Evolutionary conservation across 2,888 invertebrate species (phyloP).

Genomic region (Neocrepidodera transversa): DNA sequence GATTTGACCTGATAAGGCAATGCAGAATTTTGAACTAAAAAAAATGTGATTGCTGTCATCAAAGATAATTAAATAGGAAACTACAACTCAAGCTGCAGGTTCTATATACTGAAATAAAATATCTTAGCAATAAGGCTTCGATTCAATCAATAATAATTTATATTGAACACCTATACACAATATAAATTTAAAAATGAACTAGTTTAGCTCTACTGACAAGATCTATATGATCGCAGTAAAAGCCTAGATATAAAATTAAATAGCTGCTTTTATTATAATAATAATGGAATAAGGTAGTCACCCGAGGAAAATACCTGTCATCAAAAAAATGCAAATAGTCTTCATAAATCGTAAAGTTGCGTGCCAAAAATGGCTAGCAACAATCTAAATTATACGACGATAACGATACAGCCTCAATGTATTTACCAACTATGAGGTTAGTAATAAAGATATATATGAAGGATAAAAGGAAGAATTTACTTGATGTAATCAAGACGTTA

Average conservation of each 20-base stretch:
- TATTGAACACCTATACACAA: too few species aligned
- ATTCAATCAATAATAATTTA: too few species aligned
- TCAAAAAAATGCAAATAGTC: constrained; percentile 36
- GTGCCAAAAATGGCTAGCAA: constrained; percentile 36
- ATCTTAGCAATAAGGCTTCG: too few species aligned
- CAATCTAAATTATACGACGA: constrained; percentile 25
- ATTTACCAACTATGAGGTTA: constrained; percentile 21
- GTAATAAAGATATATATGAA: constrained; percentile 27
- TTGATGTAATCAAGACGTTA: constrained; percentile 26
- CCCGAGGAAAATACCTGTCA: constrained; percentile 30
- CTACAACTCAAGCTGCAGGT: too few species aligned
- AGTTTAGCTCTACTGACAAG: too few species aligned
- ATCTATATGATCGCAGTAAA: constrained; percentile 2
- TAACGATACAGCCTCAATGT: constrained; percentile 5
- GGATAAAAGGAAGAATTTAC: constrained; percentile 23
- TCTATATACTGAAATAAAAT: too few species aligned
- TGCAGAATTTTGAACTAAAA: too few species aligned
- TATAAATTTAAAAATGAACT: too few species aligned
- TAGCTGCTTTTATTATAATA: not conserved
- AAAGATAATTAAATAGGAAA: too few species aligned
- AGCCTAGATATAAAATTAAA: constrained; percentile 1
- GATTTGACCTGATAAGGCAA: too few species aligned
- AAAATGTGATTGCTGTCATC: too few species aligned
- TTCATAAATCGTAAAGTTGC: constrained; percentile 36
- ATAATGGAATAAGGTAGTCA: constrained; percentile 20